Base-by-base conservation (phyloP, 2,888 invertebrate genomes). In the Nomada goodeniana region DNA sequence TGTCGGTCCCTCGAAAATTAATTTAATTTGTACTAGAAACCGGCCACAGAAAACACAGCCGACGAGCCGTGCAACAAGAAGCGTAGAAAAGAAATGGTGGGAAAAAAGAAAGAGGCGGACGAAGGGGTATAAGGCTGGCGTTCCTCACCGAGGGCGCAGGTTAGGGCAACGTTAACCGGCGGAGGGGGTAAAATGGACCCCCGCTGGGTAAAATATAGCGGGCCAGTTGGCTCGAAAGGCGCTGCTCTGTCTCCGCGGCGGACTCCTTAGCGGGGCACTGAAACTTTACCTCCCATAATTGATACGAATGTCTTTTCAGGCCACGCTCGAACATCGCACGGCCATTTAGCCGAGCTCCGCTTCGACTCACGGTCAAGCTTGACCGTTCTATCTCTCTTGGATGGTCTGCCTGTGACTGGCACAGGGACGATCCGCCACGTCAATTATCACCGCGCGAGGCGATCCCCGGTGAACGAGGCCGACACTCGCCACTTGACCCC, bases 161-260 rank as follows among this genome's bases (percentile, higher is more conserved):
- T 89, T 91, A 87, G 90, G 87, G 87, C 87, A 84, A 74, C 85
- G 85, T 70, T 64, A 57, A 70, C 59, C 70, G 11, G 18, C 20
- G 61, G 80, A 77, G 72, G 78, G 85, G 77, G 85, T 63, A 67
- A 71, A 70, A 83, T 75, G 90, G 90, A 89, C 91, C 91, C 93
- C 93, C 86, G 93, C 92, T 91, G 93, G 82, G 90, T 93, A 93
- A 93, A 92, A 93, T 93, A 93, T 93, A 92, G 93, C 90, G 91
- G 92, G 92, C 92, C 89, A 91, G 90, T 88, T 90, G 89, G 89
- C 91, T 92, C 90, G 91, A 92, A 90, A 91, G 92, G 90, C 91
- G 91, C 91, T 91, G 90, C 86, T 89, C 91, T 91, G 91, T 92
- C 92, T 90, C 91, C 91, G 89, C 89, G 86, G 88, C 79, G 89